Base-by-base conservation (phyloP, 2,888 invertebrate genomes). In the Cantharis rufa region DNA sequence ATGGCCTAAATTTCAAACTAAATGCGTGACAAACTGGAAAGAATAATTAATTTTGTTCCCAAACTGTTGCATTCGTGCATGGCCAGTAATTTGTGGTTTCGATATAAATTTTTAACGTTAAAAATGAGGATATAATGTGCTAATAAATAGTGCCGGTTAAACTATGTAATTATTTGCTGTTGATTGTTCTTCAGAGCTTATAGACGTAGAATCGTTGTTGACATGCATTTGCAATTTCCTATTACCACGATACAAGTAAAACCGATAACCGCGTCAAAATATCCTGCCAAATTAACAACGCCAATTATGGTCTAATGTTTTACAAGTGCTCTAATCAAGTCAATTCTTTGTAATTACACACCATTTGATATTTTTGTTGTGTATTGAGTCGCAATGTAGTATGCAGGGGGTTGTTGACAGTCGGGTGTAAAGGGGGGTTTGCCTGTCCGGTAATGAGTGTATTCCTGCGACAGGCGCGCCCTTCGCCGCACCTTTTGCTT, bases 401-500 rank as follows among this genome's bases (percentile, higher is more conserved):
- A 61, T 28, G 69, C 24, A 62, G 63, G 69, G 76, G 76, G 76
- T 76, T 76, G 76, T 74, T 77, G 77, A 77, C 77, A 70, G 72
- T 72, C 48, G 71, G 21, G 71, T 70, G 16, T 68, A 68, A 71
- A 32, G 71, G 77, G 74, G 78, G 78, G 78, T 78, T 78, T 66
- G 78, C 72, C 75, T 72, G 48, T 72, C 79, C 78, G 80, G 79
- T 81, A 81, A 81, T 81, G 79, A 81, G 79, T 78, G 77, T 79
- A 79, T 80, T 80, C 80, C 80, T 77, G 77, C 76, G 78, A 80
- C 77, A 78, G 77, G 76, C 78, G 78, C 80, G 66, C 80, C 77
- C 78, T 75, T 70, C 16, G 73, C 79, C 80, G 78, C 80, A 79
- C 81, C 81, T 80, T 77, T 79, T 80, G 80, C 81, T 80, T 82